phyloP scores from a whole-genome alignment of 2,888 invertebrate genomes.

The Nipponacmea schrenckii region DNA sequence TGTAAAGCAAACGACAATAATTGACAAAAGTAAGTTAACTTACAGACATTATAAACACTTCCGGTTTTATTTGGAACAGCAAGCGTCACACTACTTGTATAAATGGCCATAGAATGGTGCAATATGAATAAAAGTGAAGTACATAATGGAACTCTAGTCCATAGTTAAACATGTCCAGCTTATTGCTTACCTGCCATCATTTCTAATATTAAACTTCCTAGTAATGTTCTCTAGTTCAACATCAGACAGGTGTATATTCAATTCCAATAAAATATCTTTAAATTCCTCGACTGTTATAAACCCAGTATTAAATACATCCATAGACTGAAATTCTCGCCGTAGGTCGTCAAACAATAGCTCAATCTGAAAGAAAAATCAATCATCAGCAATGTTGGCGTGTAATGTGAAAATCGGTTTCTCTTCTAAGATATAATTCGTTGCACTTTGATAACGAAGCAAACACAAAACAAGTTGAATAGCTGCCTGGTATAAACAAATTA shows the following conservation, averaged over 20 bases:
- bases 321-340: conserved; percentile 61
- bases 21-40: too few species aligned
- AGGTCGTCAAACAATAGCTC: conserved; percentile 67
- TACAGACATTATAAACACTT: too few species aligned
- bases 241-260: conserved; percentile 64
- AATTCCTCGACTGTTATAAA: conserved; percentile 63
- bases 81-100: too few species aligned
- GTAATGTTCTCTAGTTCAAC: conserved; percentile 59
- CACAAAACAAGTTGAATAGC: not conserved
- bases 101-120: too few species aligned
- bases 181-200: conserved; percentile 54
- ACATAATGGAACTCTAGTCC: too few species aligned
- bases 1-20: too few species aligned
- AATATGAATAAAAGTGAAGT: too few species aligned
- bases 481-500: too few species aligned
- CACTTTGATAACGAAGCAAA: not conserved
- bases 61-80: too few species aligned
- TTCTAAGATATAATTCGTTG: too few species aligned
- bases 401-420: too few species aligned
- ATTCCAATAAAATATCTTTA: conserved; percentile 62
- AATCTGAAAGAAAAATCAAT: conserved; percentile 49
- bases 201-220: conserved; percentile 55
- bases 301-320: conserved; percentile 66
- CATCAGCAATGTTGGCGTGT: not conserved
- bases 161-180: too few species aligned